Evolutionary conservation across 2,797 vertebrate genomes (phyloP).

Genomic region (Molossus molossus): DNA sequence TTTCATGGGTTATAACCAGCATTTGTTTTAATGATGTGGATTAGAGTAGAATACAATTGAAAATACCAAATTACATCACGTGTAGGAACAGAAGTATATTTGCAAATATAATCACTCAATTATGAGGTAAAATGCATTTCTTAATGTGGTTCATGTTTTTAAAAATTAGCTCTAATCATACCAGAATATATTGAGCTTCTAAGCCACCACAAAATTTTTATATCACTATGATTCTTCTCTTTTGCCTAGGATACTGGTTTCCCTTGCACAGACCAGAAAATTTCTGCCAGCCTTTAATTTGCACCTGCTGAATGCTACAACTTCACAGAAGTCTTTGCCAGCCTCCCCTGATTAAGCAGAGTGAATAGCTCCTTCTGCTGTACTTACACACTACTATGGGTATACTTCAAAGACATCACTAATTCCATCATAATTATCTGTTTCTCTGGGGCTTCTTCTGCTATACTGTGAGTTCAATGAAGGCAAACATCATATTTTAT

Average conservation of each 20-base stretch:
- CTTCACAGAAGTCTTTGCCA: not conserved
- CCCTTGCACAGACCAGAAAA: not conserved
- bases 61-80: not conserved
- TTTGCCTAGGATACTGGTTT: not conserved
- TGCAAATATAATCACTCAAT: not conserved
- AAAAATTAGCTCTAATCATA: not conserved
- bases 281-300: not conserved
- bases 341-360: not conserved
- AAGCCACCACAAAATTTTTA: not conserved
- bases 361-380: not conserved
- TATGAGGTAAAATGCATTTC: not conserved
- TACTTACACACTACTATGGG: not conserved
- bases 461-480: not conserved
- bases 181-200: not conserved
- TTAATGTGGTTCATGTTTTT: constrained; percentile 26
- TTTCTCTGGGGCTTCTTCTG: not conserved
- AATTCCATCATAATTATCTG: not conserved
- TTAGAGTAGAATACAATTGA: not conserved
- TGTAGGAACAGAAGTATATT: not conserved
- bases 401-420: not conserved
- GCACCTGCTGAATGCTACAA: not conserved
- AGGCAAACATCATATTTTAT: not conserved
- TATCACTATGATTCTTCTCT: not conserved
- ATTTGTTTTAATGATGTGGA: not conserved
- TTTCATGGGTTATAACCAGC: not conserved